phyloP scores from a whole-genome alignment of 2,113 vertebrate species.

The Microtus oregoni region DNA sequence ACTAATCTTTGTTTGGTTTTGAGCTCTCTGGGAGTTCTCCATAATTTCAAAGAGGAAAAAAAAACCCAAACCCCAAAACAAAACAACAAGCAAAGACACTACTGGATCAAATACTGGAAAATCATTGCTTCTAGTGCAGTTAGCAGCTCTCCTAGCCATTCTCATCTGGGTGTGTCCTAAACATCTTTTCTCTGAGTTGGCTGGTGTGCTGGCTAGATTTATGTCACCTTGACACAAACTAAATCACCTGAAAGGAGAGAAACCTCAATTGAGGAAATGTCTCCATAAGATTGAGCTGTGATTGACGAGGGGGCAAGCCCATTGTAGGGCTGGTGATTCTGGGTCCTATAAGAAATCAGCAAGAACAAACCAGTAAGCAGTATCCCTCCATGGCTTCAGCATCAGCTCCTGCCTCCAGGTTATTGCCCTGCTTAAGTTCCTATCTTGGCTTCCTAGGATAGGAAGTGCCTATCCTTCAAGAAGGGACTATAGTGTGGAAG shows the following conservation, averaged over 20 bases:
- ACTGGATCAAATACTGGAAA: neutral
- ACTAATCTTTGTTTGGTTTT: slow-evolving; percentile 17
- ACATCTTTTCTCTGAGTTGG: neutral
- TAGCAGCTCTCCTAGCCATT: neutral
- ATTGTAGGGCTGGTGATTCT: neutral
- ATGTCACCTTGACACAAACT: neutral
- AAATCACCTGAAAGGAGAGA: neutral
- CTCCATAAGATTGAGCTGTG: neutral
- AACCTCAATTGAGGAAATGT: neutral
- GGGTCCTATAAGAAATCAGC: neutral
- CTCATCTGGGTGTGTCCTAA: neutral
- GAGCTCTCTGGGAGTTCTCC: neutral
- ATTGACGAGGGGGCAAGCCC: neutral
- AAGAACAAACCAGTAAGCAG: neutral
- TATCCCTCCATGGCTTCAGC: neutral
- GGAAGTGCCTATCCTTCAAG: neutral
- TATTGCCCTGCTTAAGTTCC: neutral
- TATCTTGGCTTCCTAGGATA: neutral
- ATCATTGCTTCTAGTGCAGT: neutral
- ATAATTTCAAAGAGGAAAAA: neutral
- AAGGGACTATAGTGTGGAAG: neutral
- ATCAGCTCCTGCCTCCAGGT: neutral
- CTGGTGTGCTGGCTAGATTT: neutral
- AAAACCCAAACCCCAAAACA: neutral
- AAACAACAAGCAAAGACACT: neutral